Conservation (phyloP, 2,797 vertebrate species). For the Fratercula arctica region DNA sequence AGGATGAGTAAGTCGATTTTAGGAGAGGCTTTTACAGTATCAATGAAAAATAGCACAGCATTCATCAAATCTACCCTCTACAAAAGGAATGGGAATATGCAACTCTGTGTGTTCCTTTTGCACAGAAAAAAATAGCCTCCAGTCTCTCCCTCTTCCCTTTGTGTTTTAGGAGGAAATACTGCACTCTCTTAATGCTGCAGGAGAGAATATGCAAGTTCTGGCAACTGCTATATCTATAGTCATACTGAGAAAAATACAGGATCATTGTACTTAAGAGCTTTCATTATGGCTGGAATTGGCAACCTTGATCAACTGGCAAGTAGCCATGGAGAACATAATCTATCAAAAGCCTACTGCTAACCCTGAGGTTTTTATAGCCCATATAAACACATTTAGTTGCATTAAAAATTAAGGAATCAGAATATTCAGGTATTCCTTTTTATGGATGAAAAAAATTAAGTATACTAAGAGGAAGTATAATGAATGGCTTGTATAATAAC, state of each 20-base stretch:
- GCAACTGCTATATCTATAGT: neutral
- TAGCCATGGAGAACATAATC: neutral
- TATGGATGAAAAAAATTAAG: neutral
- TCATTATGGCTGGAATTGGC: neutral
- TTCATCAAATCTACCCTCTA: neutral
- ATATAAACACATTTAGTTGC: neutral
- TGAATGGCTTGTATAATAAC: neutral
- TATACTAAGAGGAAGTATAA: neutral
- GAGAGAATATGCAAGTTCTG: neutral
- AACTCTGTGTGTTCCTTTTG: neutral
- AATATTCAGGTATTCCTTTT: neutral
- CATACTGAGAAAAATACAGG: neutral
- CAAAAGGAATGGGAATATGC: neutral
- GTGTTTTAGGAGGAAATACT: neutral
- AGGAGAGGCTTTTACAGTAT: neutral
- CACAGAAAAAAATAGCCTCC: neutral
- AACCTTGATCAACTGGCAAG: neutral
- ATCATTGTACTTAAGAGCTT: neutral
- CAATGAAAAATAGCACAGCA: neutral
- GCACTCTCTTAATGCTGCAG: neutral
- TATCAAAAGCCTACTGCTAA: neutral
- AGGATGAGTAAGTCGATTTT: neutral
- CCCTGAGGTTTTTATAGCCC: neutral
- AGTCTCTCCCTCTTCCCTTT: neutral
- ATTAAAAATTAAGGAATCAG: conserved; percentile 12